Conservation (phyloP, 2,113 vertebrate genomes). For the Phylloscopus trochiloides region DNA sequence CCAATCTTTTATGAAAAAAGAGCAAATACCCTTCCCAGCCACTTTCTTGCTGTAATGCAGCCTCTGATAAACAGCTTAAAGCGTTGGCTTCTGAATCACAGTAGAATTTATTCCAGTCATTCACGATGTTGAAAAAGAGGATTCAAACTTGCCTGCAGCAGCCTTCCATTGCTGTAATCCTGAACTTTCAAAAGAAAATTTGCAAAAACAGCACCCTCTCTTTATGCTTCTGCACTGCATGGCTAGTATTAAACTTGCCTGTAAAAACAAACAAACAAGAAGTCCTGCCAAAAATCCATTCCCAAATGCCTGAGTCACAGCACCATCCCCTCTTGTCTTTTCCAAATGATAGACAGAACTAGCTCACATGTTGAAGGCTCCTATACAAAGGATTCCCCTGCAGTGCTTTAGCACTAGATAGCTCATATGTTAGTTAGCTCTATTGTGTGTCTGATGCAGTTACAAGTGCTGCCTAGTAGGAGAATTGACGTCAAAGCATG, state of each 20-base stretch:
- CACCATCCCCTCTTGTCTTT: slow-evolving; percentile 4
- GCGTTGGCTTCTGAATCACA: slow-evolving; percentile 3
- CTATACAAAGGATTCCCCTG: not conserved
- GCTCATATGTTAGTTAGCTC: slow-evolving; percentile 3
- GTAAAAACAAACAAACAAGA: slow-evolving; percentile 14
- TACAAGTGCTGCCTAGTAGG: slow-evolving; percentile 32
- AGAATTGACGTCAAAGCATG: slow-evolving; percentile 32
- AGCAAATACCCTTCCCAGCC: slow-evolving; percentile 13
- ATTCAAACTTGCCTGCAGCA: slow-evolving; percentile 52
- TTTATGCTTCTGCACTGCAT: not conserved
- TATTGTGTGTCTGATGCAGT: slow-evolving; percentile 35
- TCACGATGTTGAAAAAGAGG: slow-evolving; percentile 12
- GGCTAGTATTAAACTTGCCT: not conserved
- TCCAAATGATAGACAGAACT: slow-evolving; percentile 27
- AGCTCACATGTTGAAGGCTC: slow-evolving; percentile 15
- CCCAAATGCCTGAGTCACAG: slow-evolving; percentile 6
- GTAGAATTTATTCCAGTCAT: slow-evolving; percentile 28
- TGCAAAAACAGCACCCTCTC: not conserved
- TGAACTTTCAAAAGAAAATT: slow-evolving; percentile 20
- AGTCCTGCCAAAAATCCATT: slow-evolving; percentile 12
- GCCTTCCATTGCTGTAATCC: slow-evolving; percentile 21
- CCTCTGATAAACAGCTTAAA: slow-evolving; percentile 62
- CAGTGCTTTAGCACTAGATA: not conserved
- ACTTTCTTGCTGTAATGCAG: slow-evolving; percentile 27
- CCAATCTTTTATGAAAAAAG: slow-evolving; percentile 14